Evolutionary conservation across 2,888 invertebrate species (phyloP).

Genomic region (Chironomus tentans): DNA sequence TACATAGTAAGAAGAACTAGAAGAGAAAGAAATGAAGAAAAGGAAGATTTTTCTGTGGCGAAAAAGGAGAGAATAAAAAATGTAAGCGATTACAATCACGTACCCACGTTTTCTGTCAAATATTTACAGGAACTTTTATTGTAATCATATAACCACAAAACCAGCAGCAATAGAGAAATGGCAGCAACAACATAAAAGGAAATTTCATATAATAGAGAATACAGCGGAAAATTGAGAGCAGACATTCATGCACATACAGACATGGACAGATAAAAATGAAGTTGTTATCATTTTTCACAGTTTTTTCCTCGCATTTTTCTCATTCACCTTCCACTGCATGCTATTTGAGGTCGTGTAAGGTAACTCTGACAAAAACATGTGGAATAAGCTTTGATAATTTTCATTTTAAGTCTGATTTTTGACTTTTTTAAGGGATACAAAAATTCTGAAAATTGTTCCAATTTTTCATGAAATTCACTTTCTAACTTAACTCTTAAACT

Average conservation of each 20-base stretch:
- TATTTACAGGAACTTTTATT: slow-evolving; percentile 7
- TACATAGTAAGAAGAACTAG: background rate
- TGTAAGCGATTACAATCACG: slow-evolving; percentile 14
- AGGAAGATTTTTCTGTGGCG: background rate
- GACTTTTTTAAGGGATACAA: too few relatives aligned
- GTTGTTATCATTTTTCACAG: slow-evolving; percentile 20
- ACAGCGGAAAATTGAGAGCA: background rate
- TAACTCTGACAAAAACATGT: too few relatives aligned
- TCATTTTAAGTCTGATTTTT: too few relatives aligned
- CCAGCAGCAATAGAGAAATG: background rate
- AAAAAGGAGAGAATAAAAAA: background rate
- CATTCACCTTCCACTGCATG: background rate
- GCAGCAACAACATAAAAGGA: background rate
- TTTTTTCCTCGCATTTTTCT: background rate
- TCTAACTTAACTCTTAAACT: too few relatives aligned
- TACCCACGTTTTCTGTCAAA: slow-evolving; percentile 14
- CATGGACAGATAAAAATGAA: slow-evolving; percentile 11
- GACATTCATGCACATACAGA: background rate
- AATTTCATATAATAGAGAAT: too few relatives aligned
- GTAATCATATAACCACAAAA: slow-evolving; percentile 1
- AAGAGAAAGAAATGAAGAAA: background rate
- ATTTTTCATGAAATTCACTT: too few relatives aligned
- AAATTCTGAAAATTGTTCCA: too few relatives aligned
- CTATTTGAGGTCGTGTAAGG: too few relatives aligned
- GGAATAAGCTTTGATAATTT: too few relatives aligned